Base-by-base conservation (phyloP, 2,797 vertebrate genomes). In the Smutsia gigantea region DNA sequence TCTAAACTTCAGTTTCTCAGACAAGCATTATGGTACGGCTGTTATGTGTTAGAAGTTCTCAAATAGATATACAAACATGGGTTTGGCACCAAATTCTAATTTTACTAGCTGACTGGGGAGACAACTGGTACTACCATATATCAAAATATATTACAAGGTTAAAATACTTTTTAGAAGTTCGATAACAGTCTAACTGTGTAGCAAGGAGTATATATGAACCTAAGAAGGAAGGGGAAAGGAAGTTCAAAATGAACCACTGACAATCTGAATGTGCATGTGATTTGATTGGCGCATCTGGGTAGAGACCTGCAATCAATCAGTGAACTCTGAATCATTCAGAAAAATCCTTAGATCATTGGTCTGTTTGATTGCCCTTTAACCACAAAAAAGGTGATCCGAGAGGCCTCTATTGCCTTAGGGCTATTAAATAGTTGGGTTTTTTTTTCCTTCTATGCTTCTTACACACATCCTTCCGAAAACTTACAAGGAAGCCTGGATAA, bases 1-100 rank as follows among this genome's bases (percentile, higher is more conserved):
- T 82, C 19, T 96, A 79, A 81, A 87, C 34, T 51, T 78, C 7
- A 57, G 34, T 92, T 97, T 82, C 87, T 96, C 68, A 93, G 51
- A 29, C 23, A 95, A 78, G 55, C 7, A 31, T 86, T 85, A 86
- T 17, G 27, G 12, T 27, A 97, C 82, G 23, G 34, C 59, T 95
- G 31, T 25, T 75, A 39, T 4, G 0, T 74, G 27, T 88, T 69
- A 46, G 37, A 93, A 94, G 39, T 79, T 72, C 39, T 90, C 66
- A 79, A 34, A 90, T 21, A 90, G 46, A 75, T 21, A 82, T 15
- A 79, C 2, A 72, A 39, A 71, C n/a, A 84, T 61, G 64, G 37
- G 27, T 87, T 95, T 92, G 31, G 71, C 27, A 92, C 13, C 11
- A 4, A 94, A 14, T 66, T 95, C 34, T 85, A 84, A 89, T 18